Conservation (phyloP, 2,888 invertebrate genomes). For the Lycocerus yunnanus region DNA sequence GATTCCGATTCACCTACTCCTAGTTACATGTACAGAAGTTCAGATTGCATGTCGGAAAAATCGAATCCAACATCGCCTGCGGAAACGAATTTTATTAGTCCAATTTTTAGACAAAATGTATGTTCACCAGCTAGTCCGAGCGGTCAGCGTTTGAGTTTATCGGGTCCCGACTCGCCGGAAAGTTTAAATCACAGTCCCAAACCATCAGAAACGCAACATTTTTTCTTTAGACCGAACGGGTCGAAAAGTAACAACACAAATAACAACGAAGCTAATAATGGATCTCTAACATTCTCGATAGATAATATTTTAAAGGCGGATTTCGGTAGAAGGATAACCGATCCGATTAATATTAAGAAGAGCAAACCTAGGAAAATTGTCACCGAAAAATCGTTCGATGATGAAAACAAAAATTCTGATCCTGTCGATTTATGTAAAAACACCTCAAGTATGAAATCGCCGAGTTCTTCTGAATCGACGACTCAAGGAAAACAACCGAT, state of each 20-base stretch:
- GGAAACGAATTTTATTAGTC: constrained; percentile 34
- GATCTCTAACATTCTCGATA: constrained; percentile 79
- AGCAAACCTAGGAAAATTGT: constrained; percentile 43
- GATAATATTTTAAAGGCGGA: constrained; percentile 86
- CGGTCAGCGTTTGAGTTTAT: constrained; percentile 38
- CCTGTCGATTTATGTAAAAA: constrained; percentile 54
- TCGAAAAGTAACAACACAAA: constrained; percentile 33
- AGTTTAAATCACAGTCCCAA: constrained; percentile 39
- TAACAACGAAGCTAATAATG: constrained; percentile 46
- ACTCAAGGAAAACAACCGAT: constrained; percentile 44
- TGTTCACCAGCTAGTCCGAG: constrained; percentile 39
- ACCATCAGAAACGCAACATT: constrained; percentile 41
- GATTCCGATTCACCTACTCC: constrained; percentile 42
- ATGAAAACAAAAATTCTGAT: constrained; percentile 39
- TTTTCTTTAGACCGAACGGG: constrained; percentile 44
- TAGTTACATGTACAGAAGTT: constrained; percentile 36
- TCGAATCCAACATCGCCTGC: constrained; percentile 42
- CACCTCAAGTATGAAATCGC: constrained; percentile 44
- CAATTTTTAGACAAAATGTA: constrained; percentile 39
- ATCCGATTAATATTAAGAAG: constrained; percentile 69
- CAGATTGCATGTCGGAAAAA: constrained; percentile 39
- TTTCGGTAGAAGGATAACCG: constrained; percentile 74
- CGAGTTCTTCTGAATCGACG: constrained; percentile 50
- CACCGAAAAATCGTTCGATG: constrained; percentile 48
- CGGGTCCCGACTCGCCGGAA: constrained; percentile 44